Evolutionary conservation across 2,888 invertebrate genomes (phyloP).

Genomic region (Halocaridina rubra): DNA sequence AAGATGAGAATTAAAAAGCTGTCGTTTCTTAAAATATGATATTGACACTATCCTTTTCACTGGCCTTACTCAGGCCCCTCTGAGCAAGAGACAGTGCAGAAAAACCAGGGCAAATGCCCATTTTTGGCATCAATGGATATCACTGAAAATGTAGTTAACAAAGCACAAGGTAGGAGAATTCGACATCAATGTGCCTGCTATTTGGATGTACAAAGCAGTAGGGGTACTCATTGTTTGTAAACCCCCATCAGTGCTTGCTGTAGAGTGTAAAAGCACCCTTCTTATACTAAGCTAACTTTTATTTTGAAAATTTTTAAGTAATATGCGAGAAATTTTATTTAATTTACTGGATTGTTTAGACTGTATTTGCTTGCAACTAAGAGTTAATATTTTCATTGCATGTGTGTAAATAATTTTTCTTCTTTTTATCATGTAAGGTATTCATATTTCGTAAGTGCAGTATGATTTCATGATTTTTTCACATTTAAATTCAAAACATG

Average conservation of each 20-base stretch:
- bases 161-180: slow-evolving; percentile 41
- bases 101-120: slow-evolving; percentile 41
- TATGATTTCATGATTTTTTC: no score
- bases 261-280: no score
- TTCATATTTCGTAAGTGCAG: no score
- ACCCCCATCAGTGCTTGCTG: no score
- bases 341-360: background rate
- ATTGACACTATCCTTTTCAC: slow-evolving; percentile 14
- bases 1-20: background rate
- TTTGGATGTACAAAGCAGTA: no score
- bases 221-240: no score
- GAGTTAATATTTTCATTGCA: background rate
- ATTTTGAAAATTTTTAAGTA: no score
- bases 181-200: no score
- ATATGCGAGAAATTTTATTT: no score
- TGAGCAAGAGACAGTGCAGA: slow-evolving; percentile 36
- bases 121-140: slow-evolving; percentile 37
- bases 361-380: background rate
- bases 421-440: no score
- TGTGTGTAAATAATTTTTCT: background rate
- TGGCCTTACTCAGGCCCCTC: slow-evolving; percentile 42
- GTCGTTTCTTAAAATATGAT: background rate
- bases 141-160: slow-evolving; percentile 13
- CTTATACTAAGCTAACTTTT: no score
- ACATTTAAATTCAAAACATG: no score